Percentiles rank a stretch among this genome's conserved stretches.
Evolutionary conservation across 1,140 invertebrate genomes (phyloP).

Genomic region (Cydia pomonella): DNA sequence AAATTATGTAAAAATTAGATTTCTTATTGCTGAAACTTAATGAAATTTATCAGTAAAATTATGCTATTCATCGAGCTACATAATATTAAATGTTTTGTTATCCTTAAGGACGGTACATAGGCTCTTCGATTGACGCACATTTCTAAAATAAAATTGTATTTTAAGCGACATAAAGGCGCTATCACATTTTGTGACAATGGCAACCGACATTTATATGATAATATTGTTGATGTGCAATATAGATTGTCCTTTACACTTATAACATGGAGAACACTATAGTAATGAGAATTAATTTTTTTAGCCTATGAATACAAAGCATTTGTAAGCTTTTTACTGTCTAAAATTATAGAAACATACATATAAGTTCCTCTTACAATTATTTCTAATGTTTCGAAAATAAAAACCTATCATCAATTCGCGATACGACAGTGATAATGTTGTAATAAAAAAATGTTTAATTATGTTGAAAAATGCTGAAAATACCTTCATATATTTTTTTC

Average conservation of each 20-base stretch:
- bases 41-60: conserved; percentile 28
- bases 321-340: neutral
- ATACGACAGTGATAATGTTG: too few species aligned
- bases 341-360: neutral
- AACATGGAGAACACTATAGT: too few species aligned
- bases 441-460: too few species aligned
- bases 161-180: too few species aligned
- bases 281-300: too few species aligned
- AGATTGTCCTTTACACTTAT: neutral
- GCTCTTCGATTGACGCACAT: neutral
- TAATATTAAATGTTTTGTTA: neutral
- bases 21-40: neutral
- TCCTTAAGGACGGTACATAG: neutral
- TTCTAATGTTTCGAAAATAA: too few species aligned
- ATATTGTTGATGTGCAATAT: neutral
- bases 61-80: neutral
- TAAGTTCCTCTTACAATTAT: neutral
- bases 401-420: too few species aligned
- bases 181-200: neutral
- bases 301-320: too few species aligned
- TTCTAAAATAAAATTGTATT: neutral
- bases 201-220: neutral
- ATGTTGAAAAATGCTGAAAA: too few species aligned
- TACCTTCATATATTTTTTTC: too few species aligned
- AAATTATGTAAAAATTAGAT: conserved; percentile 25